Evolutionary conservation across 30 jellyfish, hydroid and myxozoan species (phyloP), one percentile per base, ranked within the genome.

Genomic region (Turritopsis dohrnii): DNA sequence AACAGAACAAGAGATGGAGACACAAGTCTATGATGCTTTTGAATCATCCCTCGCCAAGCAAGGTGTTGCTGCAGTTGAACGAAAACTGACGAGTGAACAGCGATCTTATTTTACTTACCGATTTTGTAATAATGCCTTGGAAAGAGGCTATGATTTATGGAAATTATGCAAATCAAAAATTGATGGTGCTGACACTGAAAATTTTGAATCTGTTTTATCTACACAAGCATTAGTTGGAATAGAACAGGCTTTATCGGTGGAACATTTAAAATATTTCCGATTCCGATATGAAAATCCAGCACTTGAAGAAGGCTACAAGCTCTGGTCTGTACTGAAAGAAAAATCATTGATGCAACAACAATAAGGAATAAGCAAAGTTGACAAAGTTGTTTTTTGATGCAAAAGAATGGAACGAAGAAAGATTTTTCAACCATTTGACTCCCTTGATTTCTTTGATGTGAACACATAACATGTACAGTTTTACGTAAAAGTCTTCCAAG

Each of bases 51-150:
- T 79, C 16, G 86, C 86, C 23, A 79, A 79, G 52, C 86, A 79
- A 79, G 86, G 86, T 19, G 80, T 79, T 79, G 81, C 26, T 7
- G 86, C 86, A 7, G 80, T 79, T 16, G 86, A 79, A 79, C 77
- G 53, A 28, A 79, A 79, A 52, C 86, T 79, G 30, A 23, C 81
- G 8, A 28, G 80, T 7, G 86, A 79, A 54, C 86, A 79, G 25
- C 26, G 31, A 21, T 79, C 79, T 21, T 79, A 79, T 79, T 79
- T 79, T 29, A 79, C 27, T 54, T 79, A 79, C 29, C 79, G 86
- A 9, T 79, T 29, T 52, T 29, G 23, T 23, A 79, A 79, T 29
- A 30, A 74, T 21, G 65, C 17, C 20, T 74, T 74, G 23, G 83
- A 74, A 29, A 0, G 83, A 8, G 83, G 83, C 17, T 74, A 74